Conservation (phyloP, 2,888 invertebrate species). For the Sturmia bella region DNA sequence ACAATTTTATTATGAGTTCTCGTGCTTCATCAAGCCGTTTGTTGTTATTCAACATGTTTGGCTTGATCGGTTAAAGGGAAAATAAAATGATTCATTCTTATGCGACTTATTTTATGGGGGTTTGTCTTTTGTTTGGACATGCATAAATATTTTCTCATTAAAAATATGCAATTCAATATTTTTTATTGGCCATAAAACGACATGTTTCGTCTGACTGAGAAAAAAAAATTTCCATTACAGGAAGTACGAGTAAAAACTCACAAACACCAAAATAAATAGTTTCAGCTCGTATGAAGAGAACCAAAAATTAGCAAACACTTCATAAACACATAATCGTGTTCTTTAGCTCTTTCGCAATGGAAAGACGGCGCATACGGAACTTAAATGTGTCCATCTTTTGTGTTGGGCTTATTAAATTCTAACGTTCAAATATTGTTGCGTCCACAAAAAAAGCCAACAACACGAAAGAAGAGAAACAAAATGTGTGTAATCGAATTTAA, state of each 20-base stretch:
- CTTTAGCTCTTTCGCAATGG: slow-evolving; percentile 3
- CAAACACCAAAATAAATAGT: not conserved
- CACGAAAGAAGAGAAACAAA: not conserved
- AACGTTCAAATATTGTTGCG: slow-evolving; percentile 49
- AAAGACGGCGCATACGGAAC: slow-evolving; percentile 8
- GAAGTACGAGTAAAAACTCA: slow-evolving; percentile 49
- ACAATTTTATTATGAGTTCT: too few species aligned
- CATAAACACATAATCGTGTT: slow-evolving; percentile 6
- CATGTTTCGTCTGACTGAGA: slow-evolving; percentile 8
- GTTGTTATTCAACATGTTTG: too few species aligned
- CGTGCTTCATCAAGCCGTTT: too few species aligned
- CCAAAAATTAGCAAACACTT: slow-evolving; percentile 30
- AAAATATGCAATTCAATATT: not conserved
- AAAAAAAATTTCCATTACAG: slow-evolving; percentile 56
- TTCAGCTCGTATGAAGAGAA: not conserved
- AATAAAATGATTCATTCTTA: slow-evolving; percentile 11
- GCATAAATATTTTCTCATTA: not conserved
- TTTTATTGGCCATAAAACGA: not conserved
- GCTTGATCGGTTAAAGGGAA: not conserved
- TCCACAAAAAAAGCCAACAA: slow-evolving; percentile 11
- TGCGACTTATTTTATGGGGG: not conserved
- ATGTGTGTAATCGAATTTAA: not conserved
- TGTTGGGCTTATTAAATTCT: slow-evolving; percentile 63
- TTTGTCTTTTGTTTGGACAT: not conserved
- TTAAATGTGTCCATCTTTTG: slow-evolving; percentile 33